Conservation (phyloP, 2,888 invertebrate genomes). For the Rosalia funebris region DNA sequence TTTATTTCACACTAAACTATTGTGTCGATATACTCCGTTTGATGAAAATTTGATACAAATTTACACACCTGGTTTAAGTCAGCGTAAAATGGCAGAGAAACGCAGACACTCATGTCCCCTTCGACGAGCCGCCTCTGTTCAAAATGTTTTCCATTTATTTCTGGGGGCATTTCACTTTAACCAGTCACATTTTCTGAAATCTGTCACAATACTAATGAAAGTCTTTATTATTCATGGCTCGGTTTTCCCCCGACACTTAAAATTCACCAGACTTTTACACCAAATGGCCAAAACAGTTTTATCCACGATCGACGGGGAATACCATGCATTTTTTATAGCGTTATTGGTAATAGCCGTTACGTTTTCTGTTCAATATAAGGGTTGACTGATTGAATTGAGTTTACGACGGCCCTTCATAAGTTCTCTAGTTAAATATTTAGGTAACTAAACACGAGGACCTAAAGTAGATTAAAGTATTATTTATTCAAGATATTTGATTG, state of each 20-base stretch:
- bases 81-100: too few relatives aligned
- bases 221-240: too few relatives aligned
- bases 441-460: constrained; percentile 8
- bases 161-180: too few relatives aligned
- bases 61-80: too few relatives aligned
- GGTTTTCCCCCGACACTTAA: constrained; percentile 40
- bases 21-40: too few relatives aligned
- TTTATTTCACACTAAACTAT: too few relatives aligned
- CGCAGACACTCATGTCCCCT: too few relatives aligned
- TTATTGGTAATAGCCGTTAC: constrained; percentile 54
- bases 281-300: constrained; percentile 51
- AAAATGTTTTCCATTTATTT: too few relatives aligned
- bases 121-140: too few relatives aligned
- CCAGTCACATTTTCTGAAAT: too few relatives aligned
- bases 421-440: constrained; percentile 9
- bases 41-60: too few relatives aligned
- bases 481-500: constrained; percentile 5
- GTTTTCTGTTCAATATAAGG: constrained; percentile 36
- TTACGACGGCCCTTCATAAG: constrained; percentile 22
- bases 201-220: too few relatives aligned
- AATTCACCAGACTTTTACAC: constrained; percentile 47
- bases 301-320: constrained; percentile 50
- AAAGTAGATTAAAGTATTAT: constrained; percentile 18
- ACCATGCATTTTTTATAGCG: constrained; percentile 51
- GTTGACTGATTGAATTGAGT: constrained; percentile 40